Conservation (phyloP, 1,140 invertebrate species). For the Trypoxylus dichotomus region DNA sequence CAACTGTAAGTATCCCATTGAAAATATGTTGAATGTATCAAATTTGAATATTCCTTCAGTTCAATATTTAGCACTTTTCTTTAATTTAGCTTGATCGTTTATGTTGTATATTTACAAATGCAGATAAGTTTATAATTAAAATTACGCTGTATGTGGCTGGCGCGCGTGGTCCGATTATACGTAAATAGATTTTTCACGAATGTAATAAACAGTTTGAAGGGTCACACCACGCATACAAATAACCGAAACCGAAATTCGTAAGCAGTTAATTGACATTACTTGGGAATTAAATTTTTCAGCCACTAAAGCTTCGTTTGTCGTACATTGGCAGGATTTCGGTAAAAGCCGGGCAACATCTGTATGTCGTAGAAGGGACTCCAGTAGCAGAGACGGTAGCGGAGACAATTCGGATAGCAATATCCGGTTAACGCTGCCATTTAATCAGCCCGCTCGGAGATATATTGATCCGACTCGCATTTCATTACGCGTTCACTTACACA, state of each 20-base stretch:
- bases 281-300: neutral
- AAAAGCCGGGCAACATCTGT: neutral
- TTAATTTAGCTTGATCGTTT: too few relatives aligned
- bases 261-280: slow-evolving; percentile 4
- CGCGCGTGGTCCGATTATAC: too few relatives aligned
- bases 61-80: too few relatives aligned
- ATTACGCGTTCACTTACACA: slow-evolving; percentile 46
- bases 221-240: neutral
- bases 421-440: slow-evolving; percentile 51
- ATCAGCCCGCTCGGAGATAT: slow-evolving; percentile 49
- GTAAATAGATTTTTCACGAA: too few relatives aligned
- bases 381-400: slow-evolving; percentile 34
- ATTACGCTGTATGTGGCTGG: too few relatives aligned
- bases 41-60: too few relatives aligned
- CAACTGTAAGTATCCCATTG: too few relatives aligned
- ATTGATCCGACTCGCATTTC: slow-evolving; percentile 51
- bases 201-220: too few relatives aligned
- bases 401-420: slow-evolving; percentile 51
- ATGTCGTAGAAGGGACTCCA: neutral
- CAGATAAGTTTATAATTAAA: too few relatives aligned
- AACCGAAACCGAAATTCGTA: neutral
- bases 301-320: neutral
- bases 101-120: too few relatives aligned
- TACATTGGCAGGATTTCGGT: neutral
- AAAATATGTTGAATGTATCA: too few relatives aligned